Base-by-base conservation (phyloP, 2,888 invertebrate genomes). In the Cephonodes hylas region DNA sequence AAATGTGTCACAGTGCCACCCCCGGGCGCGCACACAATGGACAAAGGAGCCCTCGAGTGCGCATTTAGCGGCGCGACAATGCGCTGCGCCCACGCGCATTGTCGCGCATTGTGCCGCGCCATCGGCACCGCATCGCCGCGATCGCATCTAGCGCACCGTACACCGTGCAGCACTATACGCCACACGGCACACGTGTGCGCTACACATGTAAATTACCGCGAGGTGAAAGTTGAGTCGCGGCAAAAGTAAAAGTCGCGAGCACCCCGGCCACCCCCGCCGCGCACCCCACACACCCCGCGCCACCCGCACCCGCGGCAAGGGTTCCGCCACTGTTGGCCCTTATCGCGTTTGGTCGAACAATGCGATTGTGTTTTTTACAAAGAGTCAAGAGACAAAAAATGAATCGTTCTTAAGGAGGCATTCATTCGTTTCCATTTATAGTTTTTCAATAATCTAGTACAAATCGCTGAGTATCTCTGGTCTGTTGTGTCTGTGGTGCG, bases 1-100 rank as follows among this genome's bases (percentile, higher is more conserved):
- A 90, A 90, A 90, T 89, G 90, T 91, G 91, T 91, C 91, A 88
- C 89, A 89, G 89, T 83, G 89, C 89, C 91, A 91, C 91, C 91
- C 91, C 85, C 86, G 63, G 76, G 75, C 78, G 71, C 75, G 77
- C 86, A 86, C 77, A 92, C 91, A 91, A 91, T 90, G 91, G 81
- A 88, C 90, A 88, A 89, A 89, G 86, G 83, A 80, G 77, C 75
- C 84, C 79, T 81, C 77, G 70, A 72, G 69, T 71, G 76, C 79
- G 81, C 83, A 80, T 83, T 83, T 79, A 75, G 80, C 81, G 77
- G 76, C 70, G 77, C 82, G 79, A 86, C 88, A 87, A 86, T 83
- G 79, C 79, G 68, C 78, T 80, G 86, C 88, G 82, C 87, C 86
- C 85, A 86, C 87, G 86, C 84, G 68, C 81, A 74, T 74, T 78